Evolutionary conservation across 2,797 vertebrate genomes (phyloP), one percentile per base, ranked within the genome.

Genomic region (Scarus forsteni): DNA sequence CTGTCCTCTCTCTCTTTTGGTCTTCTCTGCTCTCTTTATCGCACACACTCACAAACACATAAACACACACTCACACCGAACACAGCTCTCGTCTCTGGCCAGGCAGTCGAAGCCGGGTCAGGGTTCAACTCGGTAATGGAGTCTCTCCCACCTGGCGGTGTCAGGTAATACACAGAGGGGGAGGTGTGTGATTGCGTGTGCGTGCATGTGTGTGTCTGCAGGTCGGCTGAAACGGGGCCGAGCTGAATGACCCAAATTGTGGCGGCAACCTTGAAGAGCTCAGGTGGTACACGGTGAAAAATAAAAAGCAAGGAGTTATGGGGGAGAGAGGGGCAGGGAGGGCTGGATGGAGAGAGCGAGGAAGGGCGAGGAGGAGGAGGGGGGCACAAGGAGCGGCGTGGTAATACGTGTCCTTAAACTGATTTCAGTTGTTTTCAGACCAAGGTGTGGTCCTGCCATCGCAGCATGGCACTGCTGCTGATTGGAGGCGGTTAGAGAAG

Each of bases 121-220:
- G 75, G 83, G 89, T 90, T 90, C 89, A 90, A 85, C 81, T 86
- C 58, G 12, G 84, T 91, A 92, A 91, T 92, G 83, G 89, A 93
- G 89, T 92, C 88, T 89, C 89, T 89, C 89, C 87, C 91, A 90
- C 90, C 91, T 90, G 91, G 86, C 66, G 55, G 77, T 89, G 87
- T 89, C 88, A 89, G 89, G 88, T 89, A 90, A 88, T 90, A 89
- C 81, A 81, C 83, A 81, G 86, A 82, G 75, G 81, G 85, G 75
- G 73, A 66, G 70, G 54, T 67, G 75, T 74, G 81, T 42, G 63
- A 44, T 46, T 71, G 79, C 6, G 7, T 60, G 48, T 38, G 57
- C 57, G 70, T 56, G 75, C 66, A 10, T 56, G 42, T 65, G 67
- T 48, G 63, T 52, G 58, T 69, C 49, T 42, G 63, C 8, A 1